Conservation (phyloP, 2,113 vertebrate genomes). For the Entelurus aequoreus region DNA sequence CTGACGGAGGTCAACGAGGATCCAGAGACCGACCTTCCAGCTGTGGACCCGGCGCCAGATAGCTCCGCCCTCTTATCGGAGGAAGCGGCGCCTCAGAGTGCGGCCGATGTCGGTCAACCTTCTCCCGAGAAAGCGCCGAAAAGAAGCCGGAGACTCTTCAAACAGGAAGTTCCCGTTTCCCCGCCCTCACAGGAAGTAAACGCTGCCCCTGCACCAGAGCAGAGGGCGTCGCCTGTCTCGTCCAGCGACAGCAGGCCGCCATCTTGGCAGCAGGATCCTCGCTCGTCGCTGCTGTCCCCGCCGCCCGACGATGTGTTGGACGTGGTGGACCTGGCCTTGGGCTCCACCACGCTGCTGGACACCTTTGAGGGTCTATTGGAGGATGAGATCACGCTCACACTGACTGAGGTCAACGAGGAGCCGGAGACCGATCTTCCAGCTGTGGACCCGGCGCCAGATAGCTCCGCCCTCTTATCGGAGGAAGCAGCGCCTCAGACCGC, state of each 20-base stretch:
- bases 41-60: background rate
- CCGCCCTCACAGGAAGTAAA: too few species aligned
- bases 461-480: slow-evolving; percentile 11
- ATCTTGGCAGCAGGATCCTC: background rate
- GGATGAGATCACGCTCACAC: slow-evolving; percentile 70
- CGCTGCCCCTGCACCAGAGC: too few species aligned
- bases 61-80: slow-evolving; percentile 17
- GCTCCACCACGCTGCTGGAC: slow-evolving; percentile 49
- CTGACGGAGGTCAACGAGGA: slow-evolving; percentile 65
- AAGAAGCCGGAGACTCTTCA: background rate
- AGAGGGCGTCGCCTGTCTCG: too few species aligned
- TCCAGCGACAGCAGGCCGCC: background rate
- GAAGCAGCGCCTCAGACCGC: background rate
- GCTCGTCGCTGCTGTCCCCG: slow-evolving; percentile 6
- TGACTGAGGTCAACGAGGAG: slow-evolving; percentile 64
- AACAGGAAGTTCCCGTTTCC: background rate
- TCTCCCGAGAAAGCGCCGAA: background rate
- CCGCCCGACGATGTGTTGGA: background rate
- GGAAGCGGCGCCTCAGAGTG: background rate
- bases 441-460: slow-evolving; percentile 9
- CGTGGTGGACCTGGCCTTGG: slow-evolving; percentile 34
- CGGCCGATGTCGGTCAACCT: slow-evolving; percentile 3
- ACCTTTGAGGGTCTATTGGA: slow-evolving; percentile 65
- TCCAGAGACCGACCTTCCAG: slow-evolving; percentile 24
- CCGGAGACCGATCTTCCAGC: slow-evolving; percentile 23